phyloP scores from a whole-genome alignment of 2,113 vertebrate species.

The Alaudala cheleensis region DNA sequence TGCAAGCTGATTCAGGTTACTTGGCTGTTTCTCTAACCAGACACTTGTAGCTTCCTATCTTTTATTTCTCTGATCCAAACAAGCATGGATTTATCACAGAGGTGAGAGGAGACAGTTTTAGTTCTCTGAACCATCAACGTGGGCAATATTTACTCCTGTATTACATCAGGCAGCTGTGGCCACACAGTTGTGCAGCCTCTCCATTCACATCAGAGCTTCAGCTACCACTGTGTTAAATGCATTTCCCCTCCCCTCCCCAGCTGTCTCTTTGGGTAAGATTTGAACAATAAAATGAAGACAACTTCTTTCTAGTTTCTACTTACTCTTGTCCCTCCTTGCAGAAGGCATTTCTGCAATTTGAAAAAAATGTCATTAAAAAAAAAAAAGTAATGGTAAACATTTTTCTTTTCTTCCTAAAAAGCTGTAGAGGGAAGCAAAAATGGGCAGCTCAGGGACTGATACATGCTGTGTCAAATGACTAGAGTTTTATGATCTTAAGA shows the following conservation, averaged over 20 bases:
- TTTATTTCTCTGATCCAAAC: neutral
- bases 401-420: neutral
- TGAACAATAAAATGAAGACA: neutral
- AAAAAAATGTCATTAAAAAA: neutral
- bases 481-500: neutral
- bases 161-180: neutral
- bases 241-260: neutral
- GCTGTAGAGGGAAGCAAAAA: neutral
- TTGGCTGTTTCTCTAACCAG: neutral
- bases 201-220: neutral
- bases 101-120: neutral
- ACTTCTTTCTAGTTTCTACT: neutral
- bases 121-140: neutral
- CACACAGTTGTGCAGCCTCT: neutral
- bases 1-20: neutral
- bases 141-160: neutral
- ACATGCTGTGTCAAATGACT: neutral
- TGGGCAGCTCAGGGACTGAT: neutral
- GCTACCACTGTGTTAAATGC: neutral
- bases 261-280: neutral
- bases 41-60: neutral
- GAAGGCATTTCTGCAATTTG: neutral
- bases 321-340: neutral
- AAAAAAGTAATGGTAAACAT: neutral
- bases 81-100: neutral